phyloP scores from a whole-genome alignment of 64 coral and sea anemone genomes.

The Cladopsammia gracilis region DNA sequence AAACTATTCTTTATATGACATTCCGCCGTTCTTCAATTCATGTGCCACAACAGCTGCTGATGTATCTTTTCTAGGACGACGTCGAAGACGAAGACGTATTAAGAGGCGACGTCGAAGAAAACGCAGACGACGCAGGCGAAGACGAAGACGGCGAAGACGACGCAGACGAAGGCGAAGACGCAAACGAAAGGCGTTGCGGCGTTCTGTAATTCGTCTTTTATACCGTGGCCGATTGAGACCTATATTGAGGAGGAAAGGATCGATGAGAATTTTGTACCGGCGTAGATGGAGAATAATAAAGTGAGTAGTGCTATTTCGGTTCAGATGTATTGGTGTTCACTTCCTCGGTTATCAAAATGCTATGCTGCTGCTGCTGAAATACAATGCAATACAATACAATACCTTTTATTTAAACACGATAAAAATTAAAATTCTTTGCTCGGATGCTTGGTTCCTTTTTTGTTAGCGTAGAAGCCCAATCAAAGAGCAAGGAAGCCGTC shows the following conservation, averaged over 20 bases:
- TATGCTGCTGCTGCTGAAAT: too few species aligned
- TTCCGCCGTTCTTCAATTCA: too few species aligned
- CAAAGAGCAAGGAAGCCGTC: too few species aligned
- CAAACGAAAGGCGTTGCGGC: neutral
- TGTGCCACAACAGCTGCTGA: too few species aligned
- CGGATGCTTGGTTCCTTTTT: too few species aligned
- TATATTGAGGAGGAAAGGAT: neutral
- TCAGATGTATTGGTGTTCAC: too few species aligned
- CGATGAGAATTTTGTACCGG: neutral
- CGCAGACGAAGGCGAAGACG: conserved; percentile 13
- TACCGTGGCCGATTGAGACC: neutral
- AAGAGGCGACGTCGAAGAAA: conserved; percentile 19
- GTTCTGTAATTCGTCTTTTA: neutral
- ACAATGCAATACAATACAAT: too few species aligned
- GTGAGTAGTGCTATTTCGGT: neutral
- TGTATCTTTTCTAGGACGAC: conserved; percentile 2
- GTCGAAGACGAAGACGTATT: neutral
- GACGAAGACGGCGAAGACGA: neutral
- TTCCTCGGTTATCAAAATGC: too few species aligned
- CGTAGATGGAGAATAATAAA: neutral
- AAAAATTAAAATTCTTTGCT: too few species aligned
- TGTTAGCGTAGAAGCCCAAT: too few species aligned
- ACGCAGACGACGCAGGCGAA: conserved; percentile 12
- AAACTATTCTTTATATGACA: too few species aligned
- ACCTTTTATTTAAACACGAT: too few species aligned